Conservation (phyloP, 2,888 invertebrate species). For the Urechis unicinctus region DNA sequence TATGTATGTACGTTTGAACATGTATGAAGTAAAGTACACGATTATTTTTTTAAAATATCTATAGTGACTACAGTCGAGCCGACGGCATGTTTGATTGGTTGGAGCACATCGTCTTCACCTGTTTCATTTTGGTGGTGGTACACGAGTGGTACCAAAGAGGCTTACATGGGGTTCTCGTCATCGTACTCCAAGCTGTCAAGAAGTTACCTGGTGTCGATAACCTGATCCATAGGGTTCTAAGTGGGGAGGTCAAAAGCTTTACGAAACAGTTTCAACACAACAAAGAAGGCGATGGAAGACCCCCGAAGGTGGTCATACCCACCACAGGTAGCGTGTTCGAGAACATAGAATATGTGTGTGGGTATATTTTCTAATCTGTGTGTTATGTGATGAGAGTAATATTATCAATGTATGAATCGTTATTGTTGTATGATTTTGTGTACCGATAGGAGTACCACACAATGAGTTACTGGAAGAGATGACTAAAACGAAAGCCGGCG, state of each 20-base stretch:
- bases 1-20: too few species aligned
- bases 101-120: slow-evolving; percentile 8
- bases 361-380: not conserved
- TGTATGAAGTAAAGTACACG: too few species aligned
- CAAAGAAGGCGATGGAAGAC: not conserved
- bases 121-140: slow-evolving; percentile 2
- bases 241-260: slow-evolving; percentile 15
- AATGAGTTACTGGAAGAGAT: slow-evolving; percentile 31
- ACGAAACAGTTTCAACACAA: slow-evolving; percentile 8
- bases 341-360: slow-evolving; percentile 11
- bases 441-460: slow-evolving; percentile 24
- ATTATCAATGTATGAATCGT: not conserved
- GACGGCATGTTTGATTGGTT: slow-evolving; percentile 1
- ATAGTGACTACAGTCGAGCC: too few species aligned
- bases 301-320: not conserved
- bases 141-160: slow-evolving; percentile 5
- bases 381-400: not conserved
- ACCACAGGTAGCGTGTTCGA: too few species aligned
- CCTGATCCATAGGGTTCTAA: slow-evolving; percentile 12
- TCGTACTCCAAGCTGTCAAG: slow-evolving; percentile 5
- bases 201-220: slow-evolving; percentile 9
- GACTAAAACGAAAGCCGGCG: slow-evolving; percentile 25
- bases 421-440: not conserved
- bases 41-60: too few species aligned
- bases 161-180: not conserved